A percentile compares a stretch with the other conserved stretches of the same genome.
Evolutionary conservation across 2,113 vertebrate species (phyloP).

Genomic region (Cranoglanis bouderius): DNA sequence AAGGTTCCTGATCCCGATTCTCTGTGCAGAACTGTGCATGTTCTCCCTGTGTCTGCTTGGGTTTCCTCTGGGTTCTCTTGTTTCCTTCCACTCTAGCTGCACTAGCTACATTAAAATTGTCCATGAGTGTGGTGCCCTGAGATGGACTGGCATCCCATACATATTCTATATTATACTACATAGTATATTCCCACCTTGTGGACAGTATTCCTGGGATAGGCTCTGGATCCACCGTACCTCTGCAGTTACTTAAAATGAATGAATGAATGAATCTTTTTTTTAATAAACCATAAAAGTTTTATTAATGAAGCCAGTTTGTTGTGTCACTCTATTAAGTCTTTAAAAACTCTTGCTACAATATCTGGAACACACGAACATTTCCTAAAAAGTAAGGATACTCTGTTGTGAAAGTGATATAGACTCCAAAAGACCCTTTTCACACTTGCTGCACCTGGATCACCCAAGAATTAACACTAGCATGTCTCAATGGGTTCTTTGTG

Average conservation of each 20-base stretch:
- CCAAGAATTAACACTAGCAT: not conserved
- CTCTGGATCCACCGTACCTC: not conserved
- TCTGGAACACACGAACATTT: not conserved
- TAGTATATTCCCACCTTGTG: not conserved
- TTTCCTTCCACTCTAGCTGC: not conserved
- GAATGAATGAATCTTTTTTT: not conserved
- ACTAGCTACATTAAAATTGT: not conserved
- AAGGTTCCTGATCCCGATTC: not conserved
- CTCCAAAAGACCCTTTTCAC: not conserved
- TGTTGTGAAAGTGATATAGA: not conserved
- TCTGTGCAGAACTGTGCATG: not conserved
- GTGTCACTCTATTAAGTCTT: not conserved
- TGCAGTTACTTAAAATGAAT: not conserved
- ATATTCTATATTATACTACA: too few species aligned
- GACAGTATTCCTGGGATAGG: not conserved
- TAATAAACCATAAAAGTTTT: not conserved
- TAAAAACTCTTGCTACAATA: not conserved
- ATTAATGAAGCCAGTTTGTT: not conserved
- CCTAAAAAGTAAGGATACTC: not conserved
- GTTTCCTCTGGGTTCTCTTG: not conserved
- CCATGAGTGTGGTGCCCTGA: not conserved
- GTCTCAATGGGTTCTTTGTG: not conserved
- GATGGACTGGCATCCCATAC: not conserved
- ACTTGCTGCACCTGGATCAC: not conserved
- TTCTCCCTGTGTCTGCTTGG: not conserved